Conservation (phyloP, 2,113 vertebrate genomes). For the Gymnarchus niloticus region DNA sequence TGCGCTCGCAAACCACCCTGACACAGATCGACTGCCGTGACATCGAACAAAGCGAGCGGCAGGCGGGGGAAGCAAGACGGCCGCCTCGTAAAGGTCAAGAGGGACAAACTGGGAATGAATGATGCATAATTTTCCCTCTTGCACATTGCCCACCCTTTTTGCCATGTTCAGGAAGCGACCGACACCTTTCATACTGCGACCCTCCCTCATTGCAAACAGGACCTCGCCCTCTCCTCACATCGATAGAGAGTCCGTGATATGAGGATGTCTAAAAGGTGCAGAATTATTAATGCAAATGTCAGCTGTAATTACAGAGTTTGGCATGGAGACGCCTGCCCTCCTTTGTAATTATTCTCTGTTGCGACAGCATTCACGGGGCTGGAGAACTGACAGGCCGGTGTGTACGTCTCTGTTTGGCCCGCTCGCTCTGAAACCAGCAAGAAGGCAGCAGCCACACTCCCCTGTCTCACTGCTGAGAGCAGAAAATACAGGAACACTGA, state of each 20-base stretch:
- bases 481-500: not conserved
- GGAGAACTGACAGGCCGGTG: not conserved
- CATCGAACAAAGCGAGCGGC: not conserved
- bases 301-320: not conserved
- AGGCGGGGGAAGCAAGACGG: not conserved
- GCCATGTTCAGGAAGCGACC: not conserved
- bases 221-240: not conserved
- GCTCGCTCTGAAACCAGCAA: not conserved
- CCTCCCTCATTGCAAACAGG: not conserved
- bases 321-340: not conserved
- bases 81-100: not conserved
- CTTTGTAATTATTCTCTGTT: slow-evolving; percentile 5
- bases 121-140: too few species aligned
- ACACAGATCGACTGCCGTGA: not conserved
- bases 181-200: not conserved
- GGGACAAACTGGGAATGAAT: too few species aligned
- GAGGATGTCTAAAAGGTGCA: not conserved
- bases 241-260: not conserved
- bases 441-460: too few species aligned
- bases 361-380: not conserved
- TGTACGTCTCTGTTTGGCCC: not conserved
- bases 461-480: too few species aligned
- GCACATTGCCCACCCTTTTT: not conserved
- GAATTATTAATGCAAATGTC: slow-evolving; percentile 11
- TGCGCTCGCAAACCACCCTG: not conserved